Conservation (phyloP, 2,888 invertebrate genomes). For the Troides helena region DNA sequence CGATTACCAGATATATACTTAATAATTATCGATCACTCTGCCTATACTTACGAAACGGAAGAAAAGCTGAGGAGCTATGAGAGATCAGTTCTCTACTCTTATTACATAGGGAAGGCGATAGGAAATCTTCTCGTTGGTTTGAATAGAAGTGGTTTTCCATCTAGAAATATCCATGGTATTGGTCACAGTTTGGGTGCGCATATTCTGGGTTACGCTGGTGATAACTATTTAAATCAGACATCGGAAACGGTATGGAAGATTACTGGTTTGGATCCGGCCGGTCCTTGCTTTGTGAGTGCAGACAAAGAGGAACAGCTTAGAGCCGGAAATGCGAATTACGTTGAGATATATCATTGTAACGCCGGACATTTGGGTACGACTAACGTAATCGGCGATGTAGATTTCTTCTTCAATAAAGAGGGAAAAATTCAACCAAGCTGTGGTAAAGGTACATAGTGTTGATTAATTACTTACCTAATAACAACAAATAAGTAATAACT, state of each 20-base stretch:
- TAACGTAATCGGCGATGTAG: slow-evolving; percentile 56
- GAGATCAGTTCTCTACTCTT: slow-evolving; percentile 37
- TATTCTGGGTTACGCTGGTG: slow-evolving; percentile 33
- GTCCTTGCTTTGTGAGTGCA: slow-evolving; percentile 35
- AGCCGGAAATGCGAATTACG: slow-evolving; percentile 61
- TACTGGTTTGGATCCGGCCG: slow-evolving; percentile 38
- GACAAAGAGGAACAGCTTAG: slow-evolving; percentile 48
- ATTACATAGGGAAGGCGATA: slow-evolving; percentile 33
- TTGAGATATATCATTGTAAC: slow-evolving; percentile 71
- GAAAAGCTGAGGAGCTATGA: slow-evolving; percentile 33
- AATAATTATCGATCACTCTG: slow-evolving; percentile 36
- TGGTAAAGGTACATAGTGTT: slow-evolving; percentile 23
- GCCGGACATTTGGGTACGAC: slow-evolving; percentile 58
- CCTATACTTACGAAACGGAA: slow-evolving; percentile 33
- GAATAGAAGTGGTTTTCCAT: slow-evolving; percentile 19
- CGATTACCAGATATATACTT: slow-evolving; percentile 31
- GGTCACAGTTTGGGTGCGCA: slow-evolving; percentile 38
- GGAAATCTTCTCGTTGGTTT: slow-evolving; percentile 33
- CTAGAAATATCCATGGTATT: slow-evolving; percentile 33
- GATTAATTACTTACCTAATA: not conserved
- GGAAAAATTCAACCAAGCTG: slow-evolving; percentile 65
- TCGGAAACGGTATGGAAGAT: slow-evolving; percentile 29
- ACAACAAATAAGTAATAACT: not conserved
- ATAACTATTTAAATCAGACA: slow-evolving; percentile 28
- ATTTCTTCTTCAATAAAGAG: slow-evolving; percentile 70